Evolutionary conservation across 1,140 invertebrate genomes (phyloP), one percentile per base, ranked within the genome.

Genomic region (Hyposmocoma kahamanoa): DNA sequence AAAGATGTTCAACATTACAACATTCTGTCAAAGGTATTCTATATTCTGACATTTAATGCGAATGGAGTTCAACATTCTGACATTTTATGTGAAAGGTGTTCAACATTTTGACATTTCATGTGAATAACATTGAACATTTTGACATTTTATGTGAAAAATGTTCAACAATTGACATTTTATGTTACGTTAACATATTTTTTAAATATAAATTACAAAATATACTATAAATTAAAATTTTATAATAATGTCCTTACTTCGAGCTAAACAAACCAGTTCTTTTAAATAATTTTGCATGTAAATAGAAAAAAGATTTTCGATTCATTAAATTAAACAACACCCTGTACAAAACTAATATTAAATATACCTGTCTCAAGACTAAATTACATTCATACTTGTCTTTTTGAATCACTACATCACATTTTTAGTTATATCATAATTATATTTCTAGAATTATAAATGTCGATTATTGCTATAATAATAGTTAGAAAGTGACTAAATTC

Each of bases 341-440:
- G 28, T 30, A 13, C 28, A 30, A 30, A 10, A 30, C 28, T 30
- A 30, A 30, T 2, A 30, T 13, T 13, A n/a, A n/a, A 2, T 30
- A 1, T 8, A 30, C 1, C 10, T 30, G 13, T n/a, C 15, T 36
- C 8, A 36, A n/a, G 8, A 36, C 32, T 36, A 36, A 36, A 36
- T 26, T 11, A 26, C 32, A 36, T 36, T 36, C 32, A 36, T 13
- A 15, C 32, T 36, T 36, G 32, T 36, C 32, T 36, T 36, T 36
- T 36, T 13, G 8, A 13, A n/a, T 36, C 11, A 36, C 18, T 13
- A 36, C 32, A 36, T 36, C 32, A 36, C 32, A 36, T 36, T 36
- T n/a, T 15, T 36, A 17, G 15, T 13, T 17, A 36, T 15, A 6
- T 26, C 11, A 26, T 11, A 26, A 36, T 8, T n/a, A 17, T 36